Evolutionary conservation across 2,113 vertebrate genomes (phyloP).

Genomic region (Saccopteryx bilineata): DNA sequence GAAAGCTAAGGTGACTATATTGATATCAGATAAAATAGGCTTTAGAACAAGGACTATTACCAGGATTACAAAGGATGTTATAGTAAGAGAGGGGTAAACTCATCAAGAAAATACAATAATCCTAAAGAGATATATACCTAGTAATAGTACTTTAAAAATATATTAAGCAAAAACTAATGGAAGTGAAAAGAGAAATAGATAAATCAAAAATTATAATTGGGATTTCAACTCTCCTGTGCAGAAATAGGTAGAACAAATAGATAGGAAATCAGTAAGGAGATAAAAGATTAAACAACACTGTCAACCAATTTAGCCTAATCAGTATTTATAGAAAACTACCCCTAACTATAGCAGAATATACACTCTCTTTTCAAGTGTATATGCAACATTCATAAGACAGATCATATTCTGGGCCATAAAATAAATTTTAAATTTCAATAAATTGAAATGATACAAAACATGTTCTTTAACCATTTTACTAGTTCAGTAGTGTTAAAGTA

Average conservation of each 20-base stretch:
- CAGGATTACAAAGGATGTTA: background rate
- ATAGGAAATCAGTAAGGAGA: background rate
- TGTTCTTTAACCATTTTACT: background rate
- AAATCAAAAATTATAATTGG: background rate
- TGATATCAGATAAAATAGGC: background rate
- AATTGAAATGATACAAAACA: background rate
- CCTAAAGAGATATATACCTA: background rate
- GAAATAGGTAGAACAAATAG: background rate
- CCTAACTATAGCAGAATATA: background rate
- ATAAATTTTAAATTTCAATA: background rate
- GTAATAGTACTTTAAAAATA: background rate
- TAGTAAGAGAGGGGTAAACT: background rate
- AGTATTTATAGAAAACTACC: background rate
- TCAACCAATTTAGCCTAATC: background rate
- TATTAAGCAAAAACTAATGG: background rate
- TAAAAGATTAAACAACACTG: background rate
- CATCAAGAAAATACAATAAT: background rate
- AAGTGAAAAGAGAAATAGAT: background rate
- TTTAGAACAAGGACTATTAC: background rate
- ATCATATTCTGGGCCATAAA: background rate
- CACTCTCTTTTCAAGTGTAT: background rate
- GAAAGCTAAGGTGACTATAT: background rate
- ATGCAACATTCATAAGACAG: background rate
- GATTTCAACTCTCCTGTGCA: background rate
- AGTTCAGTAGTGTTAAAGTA: background rate